These are phyloP conservation scores for Drosophila atroscutellata DNA, from an alignment of 2,888 invertebrate species.

Conservation along the genomic window DNA sequence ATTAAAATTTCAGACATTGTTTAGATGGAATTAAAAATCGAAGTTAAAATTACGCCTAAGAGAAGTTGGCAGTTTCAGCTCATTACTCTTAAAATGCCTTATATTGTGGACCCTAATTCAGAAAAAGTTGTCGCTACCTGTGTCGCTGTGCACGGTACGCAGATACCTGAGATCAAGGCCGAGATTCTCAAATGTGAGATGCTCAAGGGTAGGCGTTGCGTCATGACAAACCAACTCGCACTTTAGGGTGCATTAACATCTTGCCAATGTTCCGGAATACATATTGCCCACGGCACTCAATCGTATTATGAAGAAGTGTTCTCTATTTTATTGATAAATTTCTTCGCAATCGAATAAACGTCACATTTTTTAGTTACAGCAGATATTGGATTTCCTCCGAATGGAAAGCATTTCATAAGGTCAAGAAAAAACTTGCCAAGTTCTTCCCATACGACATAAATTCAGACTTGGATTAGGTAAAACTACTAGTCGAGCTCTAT, in stretches of 20 bases:
- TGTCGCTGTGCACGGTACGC: constrained; percentile 96
- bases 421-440: background rate
- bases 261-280: constrained; percentile 97
- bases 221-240: constrained; percentile 94
- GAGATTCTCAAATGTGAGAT: constrained; percentile 97
- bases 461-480: too few relatives aligned
- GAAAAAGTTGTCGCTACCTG: constrained; percentile 86
- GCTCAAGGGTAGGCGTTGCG: constrained; percentile 94
- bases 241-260: constrained; percentile 92
- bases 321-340: background rate
- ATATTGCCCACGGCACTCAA: constrained; percentile 92
- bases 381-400: background rate
- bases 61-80: background rate
- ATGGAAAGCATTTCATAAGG: background rate
- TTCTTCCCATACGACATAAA: background rate
- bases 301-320: constrained; percentile 84
- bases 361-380: background rate
- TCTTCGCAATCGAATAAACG: background rate
- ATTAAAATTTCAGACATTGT: background rate
- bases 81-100: background rate
- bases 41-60: background rate
- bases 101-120: background rate
- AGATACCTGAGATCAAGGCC: constrained; percentile 97
- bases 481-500: background rate
- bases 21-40: background rate